Base-by-base conservation (phyloP, 2,797 vertebrate species). In the Toxotes lorentzi region DNA sequence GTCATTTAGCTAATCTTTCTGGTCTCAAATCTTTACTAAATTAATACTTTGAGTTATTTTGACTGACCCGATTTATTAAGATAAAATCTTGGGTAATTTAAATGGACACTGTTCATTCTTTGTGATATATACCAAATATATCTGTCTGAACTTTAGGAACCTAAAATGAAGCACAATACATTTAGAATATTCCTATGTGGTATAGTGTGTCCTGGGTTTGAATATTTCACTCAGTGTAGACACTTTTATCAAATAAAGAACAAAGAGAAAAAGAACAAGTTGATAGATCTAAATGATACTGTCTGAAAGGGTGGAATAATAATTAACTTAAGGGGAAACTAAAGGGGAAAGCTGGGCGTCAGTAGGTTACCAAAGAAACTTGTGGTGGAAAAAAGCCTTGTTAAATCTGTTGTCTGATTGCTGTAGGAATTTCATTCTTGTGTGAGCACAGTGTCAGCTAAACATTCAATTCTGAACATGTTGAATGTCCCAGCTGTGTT, bases 391-490 rank as follows among this genome's bases (percentile, higher is more conserved):
- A 24, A 6, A 14, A 24, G 1, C 50, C 50, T 51, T 23, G n/a
- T 48, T 19, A n/a, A 9, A 3, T 48, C 40, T 14, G 40, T 40
- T 40, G 38, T 40, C 17, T 19, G 5, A 19, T 5, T 50, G n/a
- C n/a, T 57, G 17, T 34, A 21, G 30, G 30, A 23, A 19, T 27
- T 19, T 64, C 27, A 63, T 63, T 45, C 40, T 4, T 10, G 47
- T 70, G 16, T 19, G 2, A n/a, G 21, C 34, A n/a, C 19, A 51
- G n/a, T 12, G 48, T 16, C 3, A 0, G 21, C 34, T 57, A 1
- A 54, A 34, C 0, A 0, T 23, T 38, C 7, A 27, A 43, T 24
- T 4, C 40, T 48, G 23, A 0, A n/a, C 24, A 21, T 7, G 21
- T 7, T n/a, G n/a, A 27, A 14, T 56, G 40, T 30, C 4, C 30